Evolutionary conservation across 2,113 vertebrate species (phyloP).

Genomic region (Phylloscopus whistleri): DNA sequence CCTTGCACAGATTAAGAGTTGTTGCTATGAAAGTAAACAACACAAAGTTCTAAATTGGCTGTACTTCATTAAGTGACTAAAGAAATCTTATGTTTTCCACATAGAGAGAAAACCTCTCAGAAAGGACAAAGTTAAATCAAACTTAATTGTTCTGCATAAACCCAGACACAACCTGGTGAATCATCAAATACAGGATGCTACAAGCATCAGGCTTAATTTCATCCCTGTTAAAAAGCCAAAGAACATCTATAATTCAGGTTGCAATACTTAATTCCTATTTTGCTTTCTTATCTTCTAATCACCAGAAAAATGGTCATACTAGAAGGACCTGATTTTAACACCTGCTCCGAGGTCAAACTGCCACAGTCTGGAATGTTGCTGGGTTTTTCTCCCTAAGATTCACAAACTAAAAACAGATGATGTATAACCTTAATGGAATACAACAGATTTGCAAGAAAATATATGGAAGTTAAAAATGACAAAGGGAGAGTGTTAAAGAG

Average conservation of each 20-base stretch:
- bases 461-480: not conserved
- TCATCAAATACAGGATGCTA: not conserved
- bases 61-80: not conserved
- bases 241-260: not conserved
- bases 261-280: not conserved
- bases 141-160: not conserved
- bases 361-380: not conserved
- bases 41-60: not conserved
- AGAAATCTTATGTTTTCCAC: not conserved
- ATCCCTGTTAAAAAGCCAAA: not conserved
- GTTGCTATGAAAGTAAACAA: not conserved
- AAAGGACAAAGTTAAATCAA: not conserved
- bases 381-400: not conserved
- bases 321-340: not conserved
- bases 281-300: not conserved
- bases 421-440: not conserved
- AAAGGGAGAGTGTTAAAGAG: not conserved
- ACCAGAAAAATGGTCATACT: not conserved
- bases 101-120: not conserved
- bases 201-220: not conserved
- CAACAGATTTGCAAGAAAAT: not conserved
- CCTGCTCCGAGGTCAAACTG: not conserved
- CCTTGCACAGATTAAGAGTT: not conserved
- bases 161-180: not conserved
- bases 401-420: not conserved